phyloP scores from a whole-genome alignment of 23 tunicate species.

The Ascidia mentula region DNA sequence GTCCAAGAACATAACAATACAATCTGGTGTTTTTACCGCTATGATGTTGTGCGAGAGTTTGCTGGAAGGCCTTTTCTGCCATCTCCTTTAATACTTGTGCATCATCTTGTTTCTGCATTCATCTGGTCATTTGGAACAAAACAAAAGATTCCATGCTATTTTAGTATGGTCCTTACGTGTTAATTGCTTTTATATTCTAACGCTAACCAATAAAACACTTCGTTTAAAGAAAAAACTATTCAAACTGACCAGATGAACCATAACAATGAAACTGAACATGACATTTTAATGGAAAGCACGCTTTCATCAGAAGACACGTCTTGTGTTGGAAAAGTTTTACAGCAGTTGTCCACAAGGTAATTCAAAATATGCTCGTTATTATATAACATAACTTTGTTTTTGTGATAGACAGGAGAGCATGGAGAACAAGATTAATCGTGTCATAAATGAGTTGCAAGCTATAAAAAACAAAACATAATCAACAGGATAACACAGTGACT shows the following conservation, averaged over 20 bases:
- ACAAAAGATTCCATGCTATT: background rate
- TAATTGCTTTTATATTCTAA: background rate
- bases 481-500: too few relatives aligned
- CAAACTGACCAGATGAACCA: background rate
- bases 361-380: too few relatives aligned
- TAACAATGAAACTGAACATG: background rate
- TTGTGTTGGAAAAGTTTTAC: too few relatives aligned
- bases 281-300: background rate
- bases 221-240: background rate
- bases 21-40: conserved; percentile 41
- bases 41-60: conserved; percentile 12
- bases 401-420: background rate
- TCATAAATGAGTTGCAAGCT: background rate
- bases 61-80: conserved; percentile 26
- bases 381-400: too few relatives aligned
- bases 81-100: conserved; percentile 26
- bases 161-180: background rate
- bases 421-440: background rate
- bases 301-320: too few relatives aligned
- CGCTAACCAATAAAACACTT: background rate
- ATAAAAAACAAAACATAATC: too few relatives aligned
- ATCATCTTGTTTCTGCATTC: background rate
- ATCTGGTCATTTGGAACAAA: background rate
- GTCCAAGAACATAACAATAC: conserved; percentile 32
- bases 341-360: too few relatives aligned